These are phyloP conservation scores for Dryocosmus kuriphilus DNA, from an alignment of 2,888 invertebrate genomes.

Conservation along the genomic window DNA sequence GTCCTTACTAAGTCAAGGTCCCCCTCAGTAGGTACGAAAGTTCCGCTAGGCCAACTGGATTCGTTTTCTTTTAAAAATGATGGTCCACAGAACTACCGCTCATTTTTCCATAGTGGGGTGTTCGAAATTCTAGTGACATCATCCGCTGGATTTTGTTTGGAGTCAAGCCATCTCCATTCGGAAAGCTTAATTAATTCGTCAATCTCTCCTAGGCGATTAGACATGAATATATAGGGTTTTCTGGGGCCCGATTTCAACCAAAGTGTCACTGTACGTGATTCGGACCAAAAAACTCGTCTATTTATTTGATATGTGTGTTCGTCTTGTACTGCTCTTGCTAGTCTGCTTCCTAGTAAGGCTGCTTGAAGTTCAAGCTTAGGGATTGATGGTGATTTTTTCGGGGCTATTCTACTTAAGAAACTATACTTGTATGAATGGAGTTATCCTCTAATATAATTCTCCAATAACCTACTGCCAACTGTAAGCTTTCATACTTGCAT, in stretches of 20 bases:
- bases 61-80: not conserved
- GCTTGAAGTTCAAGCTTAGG: conserved; percentile 45
- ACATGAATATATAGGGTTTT: too few relatives aligned
- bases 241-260: too few relatives aligned
- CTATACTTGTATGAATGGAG: not conserved
- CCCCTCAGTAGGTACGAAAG: too few relatives aligned
- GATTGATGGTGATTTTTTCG: conserved; percentile 32
- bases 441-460: not conserved
- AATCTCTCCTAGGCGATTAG: too few relatives aligned
- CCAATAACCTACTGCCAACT: conserved; percentile 44
- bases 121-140: not conserved
- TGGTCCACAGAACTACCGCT: conserved; percentile 7
- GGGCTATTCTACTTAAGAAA: conserved; percentile 28
- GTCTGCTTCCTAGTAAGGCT: conserved; percentile 34
- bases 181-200: too few relatives aligned
- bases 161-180: too few relatives aligned
- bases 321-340: conserved; percentile 12
- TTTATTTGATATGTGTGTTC: conserved; percentile 33
- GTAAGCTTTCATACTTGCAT: conserved; percentile 43
- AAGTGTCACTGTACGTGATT: too few relatives aligned
- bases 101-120: not conserved
- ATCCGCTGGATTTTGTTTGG: too few relatives aligned
- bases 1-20: too few relatives aligned
- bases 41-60: not conserved
- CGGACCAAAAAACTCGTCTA: too few relatives aligned